A percentile compares a stretch with the other conserved stretches of the same genome.
phyloP scores from a whole-genome alignment of 2,797 vertebrate species.

The Heteromormyrus szaboi region DNA sequence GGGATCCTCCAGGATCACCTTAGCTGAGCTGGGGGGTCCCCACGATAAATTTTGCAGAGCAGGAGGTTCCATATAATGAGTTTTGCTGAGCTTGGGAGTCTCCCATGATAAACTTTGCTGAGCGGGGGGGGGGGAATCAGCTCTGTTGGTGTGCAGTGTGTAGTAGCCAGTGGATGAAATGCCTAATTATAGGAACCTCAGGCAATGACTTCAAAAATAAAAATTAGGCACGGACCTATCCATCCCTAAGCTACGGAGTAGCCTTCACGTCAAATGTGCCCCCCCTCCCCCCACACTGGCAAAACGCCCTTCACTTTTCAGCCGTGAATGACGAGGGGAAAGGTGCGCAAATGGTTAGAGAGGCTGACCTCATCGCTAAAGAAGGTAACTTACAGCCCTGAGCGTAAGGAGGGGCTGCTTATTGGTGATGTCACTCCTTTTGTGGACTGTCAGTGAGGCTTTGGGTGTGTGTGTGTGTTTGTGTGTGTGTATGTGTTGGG shows the following conservation, averaged over 20 bases:
- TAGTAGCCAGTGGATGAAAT: neutral
- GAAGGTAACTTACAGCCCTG: conserved; percentile 72
- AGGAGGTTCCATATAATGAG: no score
- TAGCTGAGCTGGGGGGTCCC: neutral
- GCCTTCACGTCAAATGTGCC: conserved; percentile 72
- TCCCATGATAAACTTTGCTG: neutral
- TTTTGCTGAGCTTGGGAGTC: no score
- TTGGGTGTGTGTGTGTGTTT: conserved; percentile 23
- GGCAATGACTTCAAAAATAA: neutral
- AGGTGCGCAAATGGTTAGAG: conserved; percentile 69
- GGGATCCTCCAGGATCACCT: no score
- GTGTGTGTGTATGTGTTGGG: conserved; percentile 20
- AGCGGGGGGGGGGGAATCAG: neutral
- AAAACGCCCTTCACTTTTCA: conserved; percentile 78
- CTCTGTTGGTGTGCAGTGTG: neutral
- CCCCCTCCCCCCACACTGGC: conserved; percentile 77
- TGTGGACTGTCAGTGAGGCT: conserved; percentile 66
- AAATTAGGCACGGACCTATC: neutral
- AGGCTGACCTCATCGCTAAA: conserved; percentile 84
- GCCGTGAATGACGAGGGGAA: conserved; percentile 64
- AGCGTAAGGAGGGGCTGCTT: conserved; percentile 67
- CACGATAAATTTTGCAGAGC: no score
- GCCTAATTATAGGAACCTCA: neutral
- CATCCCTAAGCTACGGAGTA: conserved; percentile 56
- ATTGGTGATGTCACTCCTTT: conserved; percentile 80